These are phyloP conservation scores for Meles meles DNA, from an alignment of 2,113 vertebrate species.

Conservation along the genomic window DNA sequence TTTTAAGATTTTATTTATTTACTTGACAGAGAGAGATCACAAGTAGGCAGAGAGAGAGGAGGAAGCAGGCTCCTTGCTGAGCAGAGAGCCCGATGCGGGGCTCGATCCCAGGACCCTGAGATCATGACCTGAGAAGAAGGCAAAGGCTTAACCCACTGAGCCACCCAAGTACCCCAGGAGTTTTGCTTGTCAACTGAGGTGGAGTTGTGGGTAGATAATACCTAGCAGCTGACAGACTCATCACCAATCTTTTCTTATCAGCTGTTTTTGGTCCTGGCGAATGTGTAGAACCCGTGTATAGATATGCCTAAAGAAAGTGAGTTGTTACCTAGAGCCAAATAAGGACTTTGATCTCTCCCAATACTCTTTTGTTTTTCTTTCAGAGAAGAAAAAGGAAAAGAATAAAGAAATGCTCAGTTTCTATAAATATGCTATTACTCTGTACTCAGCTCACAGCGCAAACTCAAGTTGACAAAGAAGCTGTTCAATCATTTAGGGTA, in stretches of 20 bases:
- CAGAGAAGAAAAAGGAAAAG: background rate
- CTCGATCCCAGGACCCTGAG: too few species aligned
- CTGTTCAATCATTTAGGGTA: background rate
- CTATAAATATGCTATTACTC: background rate
- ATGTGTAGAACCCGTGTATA: background rate
- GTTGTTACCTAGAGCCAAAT: conserved; percentile 40
- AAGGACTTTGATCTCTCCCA: background rate
- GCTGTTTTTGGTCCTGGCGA: conserved; percentile 61
- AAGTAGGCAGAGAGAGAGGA: too few species aligned
- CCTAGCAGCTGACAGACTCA: conserved; percentile 69
- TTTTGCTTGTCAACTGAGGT: conserved; percentile 77
- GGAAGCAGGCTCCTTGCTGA: too few species aligned
- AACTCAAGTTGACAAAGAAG: background rate
- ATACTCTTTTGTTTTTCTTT: background rate
- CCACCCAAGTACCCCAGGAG: background rate
- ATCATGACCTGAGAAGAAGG: too few species aligned
- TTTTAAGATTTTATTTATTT: too few species aligned
- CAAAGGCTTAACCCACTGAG: too few species aligned
- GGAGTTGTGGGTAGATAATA: conserved; percentile 74
- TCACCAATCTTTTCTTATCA: conserved; percentile 44
- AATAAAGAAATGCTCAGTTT: background rate
- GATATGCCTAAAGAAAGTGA: conserved; percentile 26
- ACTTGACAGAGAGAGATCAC: too few species aligned
- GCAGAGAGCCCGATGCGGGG: too few species aligned
- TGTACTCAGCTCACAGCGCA: background rate